phyloP scores from a whole-genome alignment of 2,888 invertebrate genomes.

The Pyrgus malvae region DNA sequence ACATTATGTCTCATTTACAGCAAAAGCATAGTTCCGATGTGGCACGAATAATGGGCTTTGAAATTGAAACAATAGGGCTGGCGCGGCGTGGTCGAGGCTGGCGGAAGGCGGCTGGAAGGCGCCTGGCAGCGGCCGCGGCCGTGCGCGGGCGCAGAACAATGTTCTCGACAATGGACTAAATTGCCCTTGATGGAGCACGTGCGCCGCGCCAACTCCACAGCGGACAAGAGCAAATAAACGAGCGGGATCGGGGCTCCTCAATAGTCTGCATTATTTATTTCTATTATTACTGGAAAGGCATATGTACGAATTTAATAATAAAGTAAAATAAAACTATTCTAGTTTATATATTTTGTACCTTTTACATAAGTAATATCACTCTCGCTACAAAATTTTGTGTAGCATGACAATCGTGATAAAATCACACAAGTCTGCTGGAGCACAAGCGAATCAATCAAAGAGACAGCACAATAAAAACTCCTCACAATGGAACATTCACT shows the following conservation, averaged over 20 bases:
- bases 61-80: conserved; percentile 30
- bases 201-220: background rate
- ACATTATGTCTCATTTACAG: background rate
- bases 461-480: conserved; percentile 16
- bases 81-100: conserved; percentile 7
- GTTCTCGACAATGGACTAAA: conserved; percentile 30
- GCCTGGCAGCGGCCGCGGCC: too few relatives aligned
- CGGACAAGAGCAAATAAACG: conserved; percentile 3
- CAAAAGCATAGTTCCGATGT: conserved; percentile 1
- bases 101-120: too few relatives aligned
- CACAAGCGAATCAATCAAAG: conserved; percentile 6
- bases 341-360: too few relatives aligned
- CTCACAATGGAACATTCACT: conserved; percentile 1
- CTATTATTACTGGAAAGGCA: background rate
- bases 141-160: conserved; percentile 36
- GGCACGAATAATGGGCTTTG: background rate
- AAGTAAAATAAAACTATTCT: background rate
- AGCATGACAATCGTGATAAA: background rate
- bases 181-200: conserved; percentile 27
- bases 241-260: background rate
- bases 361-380: too few relatives aligned
- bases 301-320: background rate
- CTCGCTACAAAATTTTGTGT: background rate
- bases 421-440: background rate
- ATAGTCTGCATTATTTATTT: background rate